Conservation (phyloP, 1,140 invertebrate species). For the Lucilia sericata region DNA sequence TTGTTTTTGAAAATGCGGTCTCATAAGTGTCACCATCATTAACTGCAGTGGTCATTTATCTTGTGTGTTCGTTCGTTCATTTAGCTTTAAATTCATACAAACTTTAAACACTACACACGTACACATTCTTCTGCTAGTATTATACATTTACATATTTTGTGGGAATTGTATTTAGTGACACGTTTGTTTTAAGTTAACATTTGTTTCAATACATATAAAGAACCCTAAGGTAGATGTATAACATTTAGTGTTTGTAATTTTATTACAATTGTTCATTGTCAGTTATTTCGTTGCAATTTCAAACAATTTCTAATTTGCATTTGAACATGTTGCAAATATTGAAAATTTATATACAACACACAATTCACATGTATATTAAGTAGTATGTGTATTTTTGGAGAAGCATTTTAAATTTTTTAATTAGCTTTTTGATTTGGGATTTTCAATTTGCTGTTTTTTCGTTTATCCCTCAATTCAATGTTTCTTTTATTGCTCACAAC, state of each 20-base stretch:
- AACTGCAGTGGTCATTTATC: constrained; percentile 15
- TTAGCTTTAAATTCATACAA: no score
- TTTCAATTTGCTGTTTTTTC: no score
- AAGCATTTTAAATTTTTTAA: no score
- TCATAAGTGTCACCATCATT: neutral
- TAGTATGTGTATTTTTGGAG: no score
- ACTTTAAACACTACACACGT: neutral
- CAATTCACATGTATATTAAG: no score
- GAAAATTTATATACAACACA: neutral
- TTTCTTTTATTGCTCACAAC: no score
- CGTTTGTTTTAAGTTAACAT: no score
- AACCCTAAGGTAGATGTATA: neutral
- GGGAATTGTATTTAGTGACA: neutral
- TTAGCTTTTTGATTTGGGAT: no score
- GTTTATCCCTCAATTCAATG: no score
- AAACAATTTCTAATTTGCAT: constrained; percentile 6
- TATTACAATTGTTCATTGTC: no score
- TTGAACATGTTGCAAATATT: neutral
- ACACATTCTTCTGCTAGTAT: neutral
- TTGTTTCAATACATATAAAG: neutral
- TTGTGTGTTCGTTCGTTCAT: neutral
- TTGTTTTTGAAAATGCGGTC: neutral
- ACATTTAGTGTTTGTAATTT: no score
- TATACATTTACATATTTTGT: constrained; percentile 7
- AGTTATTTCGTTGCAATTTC: neutral